Base-by-base conservation (phyloP, 2,113 vertebrate genomes). In the Garra rufa region DNA sequence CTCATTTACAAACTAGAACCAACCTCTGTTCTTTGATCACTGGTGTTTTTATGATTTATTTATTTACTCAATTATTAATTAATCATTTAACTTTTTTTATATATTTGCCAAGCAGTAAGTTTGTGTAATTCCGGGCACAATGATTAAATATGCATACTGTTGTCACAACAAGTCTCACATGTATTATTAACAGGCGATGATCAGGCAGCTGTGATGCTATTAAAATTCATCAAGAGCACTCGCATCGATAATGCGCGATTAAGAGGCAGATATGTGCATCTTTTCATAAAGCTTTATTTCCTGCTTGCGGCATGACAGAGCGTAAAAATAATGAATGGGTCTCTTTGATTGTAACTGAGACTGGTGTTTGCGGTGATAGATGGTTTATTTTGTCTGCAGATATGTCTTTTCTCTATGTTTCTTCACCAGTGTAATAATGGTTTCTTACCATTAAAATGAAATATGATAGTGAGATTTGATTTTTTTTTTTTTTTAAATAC, bases 111-210 rank as follows among this genome's bases (percentile, higher is more conserved):
- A 74, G 34, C 87, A 81, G 84, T 83, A 81, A 82, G 63, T 74
- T 85, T 50, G 44, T 76, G 76, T 85, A 75, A 87, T 71, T 82
- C 74, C 50, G 74, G 90, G 88, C 88, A 83, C 83, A 46, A 43
- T 88, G 52, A 93, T 94, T 90, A 92, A 91, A 90, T 89, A 92
- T 92, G 78, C 87, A 90, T 89, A 87, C 87, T 91, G 88, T 90
- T 92, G 89, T 91, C 88, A 88, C 85, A 86, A 81, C 80, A 82
- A 88, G 81, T 81, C 85, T 91, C 89, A 86, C 78, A 89, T 92
- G 85, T 90, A 85, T 91, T 89, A 92, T 90, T 92, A 86, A 93
- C 69, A 87, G 90, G 88, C 76, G 83, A 89, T 77, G 85, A 91
- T 89, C 88, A 87, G 83, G 85, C 84, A 88, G 80, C 88, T 85